phyloP scores from a whole-genome alignment of 2,113 vertebrate genomes.

The Sterna hirundo region DNA sequence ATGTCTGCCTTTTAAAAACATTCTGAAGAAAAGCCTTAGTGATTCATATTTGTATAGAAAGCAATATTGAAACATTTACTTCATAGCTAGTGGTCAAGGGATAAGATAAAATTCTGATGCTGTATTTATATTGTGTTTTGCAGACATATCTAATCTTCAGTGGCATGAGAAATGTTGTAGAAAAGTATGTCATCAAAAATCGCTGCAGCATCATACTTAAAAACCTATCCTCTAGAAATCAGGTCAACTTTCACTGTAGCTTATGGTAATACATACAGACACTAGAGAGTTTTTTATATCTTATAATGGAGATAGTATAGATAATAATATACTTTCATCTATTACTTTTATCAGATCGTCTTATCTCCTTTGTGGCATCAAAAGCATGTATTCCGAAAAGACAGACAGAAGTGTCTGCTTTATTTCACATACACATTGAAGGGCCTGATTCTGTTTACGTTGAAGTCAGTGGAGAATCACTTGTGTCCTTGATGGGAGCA shows the following conservation, averaged over 20 bases:
- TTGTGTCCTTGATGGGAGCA: slow-evolving; percentile 32
- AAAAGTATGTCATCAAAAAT: slow-evolving; percentile 63
- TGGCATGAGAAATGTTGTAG: slow-evolving; percentile 64
- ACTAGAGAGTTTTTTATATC: slow-evolving; percentile 38
- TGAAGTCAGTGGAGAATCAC: background rate
- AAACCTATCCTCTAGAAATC: slow-evolving; percentile 67
- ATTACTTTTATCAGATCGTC: slow-evolving; percentile 55
- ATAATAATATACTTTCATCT: slow-evolving; percentile 63
- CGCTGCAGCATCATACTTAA: slow-evolving; percentile 64
- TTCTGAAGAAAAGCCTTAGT: background rate
- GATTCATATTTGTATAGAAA: slow-evolving; percentile 48
- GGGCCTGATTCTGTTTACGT: slow-evolving; percentile 26
- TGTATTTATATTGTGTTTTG: slow-evolving; percentile 68
- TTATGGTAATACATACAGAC: slow-evolving; percentile 51
- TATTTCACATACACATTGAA: background rate
- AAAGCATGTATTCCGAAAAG: slow-evolving; percentile 50
- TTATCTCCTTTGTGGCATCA: slow-evolving; percentile 59
- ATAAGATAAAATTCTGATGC: slow-evolving; percentile 66
- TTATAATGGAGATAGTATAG: slow-evolving; percentile 56
- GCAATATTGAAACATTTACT: slow-evolving; percentile 51
- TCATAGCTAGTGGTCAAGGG: slow-evolving; percentile 49
- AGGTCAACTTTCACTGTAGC: slow-evolving; percentile 60
- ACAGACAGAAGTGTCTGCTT: slow-evolving; percentile 37
- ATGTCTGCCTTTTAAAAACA: background rate
- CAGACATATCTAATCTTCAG: slow-evolving; percentile 67